Evolutionary conservation across 2,797 vertebrate genomes (phyloP), one percentile per base, ranked within the genome.

Genomic region (Pseudochaenichthys georgianus): DNA sequence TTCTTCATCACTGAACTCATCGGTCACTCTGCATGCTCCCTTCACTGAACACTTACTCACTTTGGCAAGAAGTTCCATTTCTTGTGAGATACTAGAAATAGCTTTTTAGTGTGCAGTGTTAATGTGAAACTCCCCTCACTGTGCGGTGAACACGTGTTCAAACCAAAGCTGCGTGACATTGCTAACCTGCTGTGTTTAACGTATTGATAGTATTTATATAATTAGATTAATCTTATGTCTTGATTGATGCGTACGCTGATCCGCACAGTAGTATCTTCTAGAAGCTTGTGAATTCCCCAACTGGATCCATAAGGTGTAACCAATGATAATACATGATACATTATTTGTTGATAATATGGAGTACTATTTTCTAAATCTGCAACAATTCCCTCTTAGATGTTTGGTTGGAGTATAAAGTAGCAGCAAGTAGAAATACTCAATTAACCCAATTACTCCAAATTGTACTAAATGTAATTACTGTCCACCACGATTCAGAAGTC

Each of bases 111-210:
- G 72, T 64, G 77, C 64, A 19, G 57, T 66, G 65, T 42, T 34
- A 51, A 65, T 66, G 73, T 78, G 69, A 84, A 79, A 58, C 41
- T 75, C n/a, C 73, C 16, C 70, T 83, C 64, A 66, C 64, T 65
- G 81, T 75, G 82, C 73, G 53, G 78, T 23, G 75, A 86, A 83
- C 78, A 84, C 60, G 80, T 87, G 88, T 90, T 84, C 84, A 82
- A 70, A 85, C 78, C 81, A 80, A 75, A 86, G 81, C 86, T 72
- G 82, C 73, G 46, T 10, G 84, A 21, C 68, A 31, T 74, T 53
- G 48, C 75, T 61, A 75, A 55, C 89, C 70, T 3, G 71, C 90
- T 87, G 89, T 11, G 80, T 67, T 70, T 78, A n/a, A 77, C 75
- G 48, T 66, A 76, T 70, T 75, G 79, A 48, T 62, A 67, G 53